phyloP scores from a whole-genome alignment of 37 sponge, comb jelly and placozoan species.

The Bolinopsis microptera region DNA sequence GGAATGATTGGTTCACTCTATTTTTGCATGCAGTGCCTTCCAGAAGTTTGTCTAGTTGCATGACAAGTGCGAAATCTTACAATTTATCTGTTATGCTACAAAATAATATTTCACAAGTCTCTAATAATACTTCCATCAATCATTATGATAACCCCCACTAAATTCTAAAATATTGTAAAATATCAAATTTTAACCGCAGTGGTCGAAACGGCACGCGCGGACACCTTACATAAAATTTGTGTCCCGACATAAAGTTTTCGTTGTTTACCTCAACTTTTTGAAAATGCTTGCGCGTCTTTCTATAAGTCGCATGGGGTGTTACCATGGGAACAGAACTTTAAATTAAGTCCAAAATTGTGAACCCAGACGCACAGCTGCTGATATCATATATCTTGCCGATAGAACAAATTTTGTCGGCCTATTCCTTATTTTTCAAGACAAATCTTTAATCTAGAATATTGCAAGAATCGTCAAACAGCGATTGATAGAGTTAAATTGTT shows the following conservation, averaged over 20 bases:
- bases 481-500: too few species aligned
- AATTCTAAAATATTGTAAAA: neutral
- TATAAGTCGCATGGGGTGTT: neutral
- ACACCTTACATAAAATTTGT: neutral
- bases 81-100: neutral
- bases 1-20: neutral
- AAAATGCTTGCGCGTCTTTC: constrained; percentile 19
- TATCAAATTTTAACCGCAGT: neutral
- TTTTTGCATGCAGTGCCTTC: neutral
- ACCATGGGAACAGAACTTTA: neutral
- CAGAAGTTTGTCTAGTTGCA: neutral
- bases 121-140: too few species aligned
- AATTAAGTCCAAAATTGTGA: too few species aligned
- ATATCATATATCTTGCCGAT: too few species aligned
- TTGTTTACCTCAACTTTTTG: constrained; percentile 62
- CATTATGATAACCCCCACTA: too few species aligned
- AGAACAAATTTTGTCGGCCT: too few species aligned
- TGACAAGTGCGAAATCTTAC: neutral
- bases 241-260: neutral
- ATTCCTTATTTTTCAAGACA: too few species aligned
- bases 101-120: neutral
- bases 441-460: too few species aligned
- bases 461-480: too few species aligned
- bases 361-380: too few species aligned
- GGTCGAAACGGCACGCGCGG: neutral